These are phyloP conservation scores for Chrosomus eos DNA, from an alignment of 2,797 vertebrate species.

Conservation along the genomic window DNA sequence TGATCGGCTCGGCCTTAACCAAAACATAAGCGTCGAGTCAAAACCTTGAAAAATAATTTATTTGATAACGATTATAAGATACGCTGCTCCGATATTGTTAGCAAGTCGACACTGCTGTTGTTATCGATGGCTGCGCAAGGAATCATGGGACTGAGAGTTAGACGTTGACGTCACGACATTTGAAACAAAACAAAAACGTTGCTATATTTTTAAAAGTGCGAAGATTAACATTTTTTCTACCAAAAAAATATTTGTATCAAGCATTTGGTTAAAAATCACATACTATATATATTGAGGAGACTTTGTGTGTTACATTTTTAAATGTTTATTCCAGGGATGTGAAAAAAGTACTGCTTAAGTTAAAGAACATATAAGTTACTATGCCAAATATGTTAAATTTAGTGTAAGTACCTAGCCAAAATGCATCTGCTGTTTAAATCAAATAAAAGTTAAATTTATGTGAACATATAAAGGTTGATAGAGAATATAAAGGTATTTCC, in stretches of 20 bases:
- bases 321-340: neutral
- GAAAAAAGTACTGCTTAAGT: neutral
- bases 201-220: conserved; percentile 44
- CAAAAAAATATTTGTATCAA: neutral
- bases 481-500: neutral
- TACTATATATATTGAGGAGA: neutral
- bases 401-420: neutral
- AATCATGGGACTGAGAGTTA: conserved; percentile 53
- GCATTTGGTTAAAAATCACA: neutral
- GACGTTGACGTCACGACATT: conserved; percentile 70
- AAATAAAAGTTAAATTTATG: neutral
- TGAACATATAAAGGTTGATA: no score
- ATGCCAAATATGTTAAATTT: neutral
- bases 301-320: neutral
- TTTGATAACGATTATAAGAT: neutral
- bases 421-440: neutral
- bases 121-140: conserved; percentile 49
- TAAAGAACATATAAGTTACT: neutral
- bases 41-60: neutral
- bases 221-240: neutral
- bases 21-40: neutral
- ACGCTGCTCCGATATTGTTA: neutral
- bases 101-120: conserved; percentile 45
- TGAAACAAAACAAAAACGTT: conserved; percentile 80
- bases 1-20: neutral